Evolutionary conservation across 1,140 invertebrate species (phyloP).

Genomic region (Ceratina calcarata): DNA sequence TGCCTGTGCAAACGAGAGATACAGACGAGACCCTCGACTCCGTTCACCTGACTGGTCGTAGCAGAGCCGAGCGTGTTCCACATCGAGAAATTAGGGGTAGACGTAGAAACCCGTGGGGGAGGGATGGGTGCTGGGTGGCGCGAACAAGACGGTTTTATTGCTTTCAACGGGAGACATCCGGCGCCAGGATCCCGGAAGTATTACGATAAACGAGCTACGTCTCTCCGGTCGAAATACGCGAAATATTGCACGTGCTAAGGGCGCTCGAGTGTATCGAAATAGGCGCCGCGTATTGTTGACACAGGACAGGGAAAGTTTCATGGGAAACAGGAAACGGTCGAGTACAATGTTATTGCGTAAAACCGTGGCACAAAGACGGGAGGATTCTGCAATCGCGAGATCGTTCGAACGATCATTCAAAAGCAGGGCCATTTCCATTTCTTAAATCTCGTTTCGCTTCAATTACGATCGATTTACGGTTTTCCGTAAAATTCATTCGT

Average conservation of each 20-base stretch:
- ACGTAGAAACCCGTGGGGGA: no score
- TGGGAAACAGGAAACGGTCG: neutral
- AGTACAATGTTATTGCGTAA: neutral
- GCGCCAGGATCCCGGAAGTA: slow-evolving; percentile 16
- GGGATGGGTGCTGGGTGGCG: neutral
- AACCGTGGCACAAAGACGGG: neutral
- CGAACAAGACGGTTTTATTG: slow-evolving; percentile 33
- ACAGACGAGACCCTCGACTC: neutral
- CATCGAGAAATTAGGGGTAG: slow-evolving; percentile 23
- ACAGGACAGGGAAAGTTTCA: neutral
- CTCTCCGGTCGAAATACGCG: slow-evolving; percentile 23
- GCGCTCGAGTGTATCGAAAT: slow-evolving; percentile 23
- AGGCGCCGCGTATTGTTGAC: slow-evolving; percentile 30
- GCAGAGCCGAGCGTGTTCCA: neutral
- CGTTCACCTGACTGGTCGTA: slow-evolving; percentile 12
- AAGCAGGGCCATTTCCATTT: neutral
- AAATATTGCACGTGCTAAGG: slow-evolving; percentile 34
- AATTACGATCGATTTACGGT: neutral
- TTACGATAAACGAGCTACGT: slow-evolving; percentile 27
- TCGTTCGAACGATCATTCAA: neutral
- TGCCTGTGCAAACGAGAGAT: neutral
- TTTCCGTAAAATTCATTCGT: no score
- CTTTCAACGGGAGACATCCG: slow-evolving; percentile 16
- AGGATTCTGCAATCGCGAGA: slow-evolving; percentile 10
- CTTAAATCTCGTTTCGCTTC: neutral